Percentiles rank a stretch among this genome's conserved stretches.
These are phyloP conservation scores for Asteroscopus sphinx DNA, from an alignment of 2,888 invertebrate species.

Conservation along the genomic window DNA sequence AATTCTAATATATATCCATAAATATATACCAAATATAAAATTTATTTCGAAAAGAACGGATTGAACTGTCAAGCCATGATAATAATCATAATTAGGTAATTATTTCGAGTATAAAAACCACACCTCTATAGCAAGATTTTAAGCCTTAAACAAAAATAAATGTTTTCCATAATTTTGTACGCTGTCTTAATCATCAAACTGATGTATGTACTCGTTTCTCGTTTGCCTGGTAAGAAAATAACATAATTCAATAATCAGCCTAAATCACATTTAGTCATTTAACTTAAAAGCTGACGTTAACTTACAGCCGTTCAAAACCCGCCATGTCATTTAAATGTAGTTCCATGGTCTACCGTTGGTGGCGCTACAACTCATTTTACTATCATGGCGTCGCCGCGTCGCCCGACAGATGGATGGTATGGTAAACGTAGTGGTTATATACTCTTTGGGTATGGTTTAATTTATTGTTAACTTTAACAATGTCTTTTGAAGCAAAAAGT, in stretches of 20 bases:
- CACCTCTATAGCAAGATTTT: too few relatives aligned
- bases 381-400: slow-evolving; percentile 7
- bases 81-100: too few relatives aligned
- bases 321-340: slow-evolving; percentile 3
- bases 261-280: background rate
- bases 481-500: slow-evolving; percentile 2
- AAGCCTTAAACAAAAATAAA: too few relatives aligned
- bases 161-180: too few relatives aligned
- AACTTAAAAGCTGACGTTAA: slow-evolving; percentile 6
- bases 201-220: too few relatives aligned
- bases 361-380: background rate
- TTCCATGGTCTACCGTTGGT: slow-evolving; percentile 2
- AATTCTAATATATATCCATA: too few relatives aligned
- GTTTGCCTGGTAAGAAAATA: background rate
- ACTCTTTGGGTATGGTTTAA: background rate
- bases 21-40: too few relatives aligned
- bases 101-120: too few relatives aligned
- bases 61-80: too few relatives aligned
- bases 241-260: background rate
- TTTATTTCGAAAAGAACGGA: too few relatives aligned
- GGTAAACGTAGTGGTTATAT: background rate
- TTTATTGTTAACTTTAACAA: background rate
- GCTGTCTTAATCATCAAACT: background rate
- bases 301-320: slow-evolving; percentile 1
- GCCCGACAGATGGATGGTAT: too few relatives aligned